phyloP scores from a whole-genome alignment of 2,797 vertebrate species.

The Gymnothorax reevesii region DNA sequence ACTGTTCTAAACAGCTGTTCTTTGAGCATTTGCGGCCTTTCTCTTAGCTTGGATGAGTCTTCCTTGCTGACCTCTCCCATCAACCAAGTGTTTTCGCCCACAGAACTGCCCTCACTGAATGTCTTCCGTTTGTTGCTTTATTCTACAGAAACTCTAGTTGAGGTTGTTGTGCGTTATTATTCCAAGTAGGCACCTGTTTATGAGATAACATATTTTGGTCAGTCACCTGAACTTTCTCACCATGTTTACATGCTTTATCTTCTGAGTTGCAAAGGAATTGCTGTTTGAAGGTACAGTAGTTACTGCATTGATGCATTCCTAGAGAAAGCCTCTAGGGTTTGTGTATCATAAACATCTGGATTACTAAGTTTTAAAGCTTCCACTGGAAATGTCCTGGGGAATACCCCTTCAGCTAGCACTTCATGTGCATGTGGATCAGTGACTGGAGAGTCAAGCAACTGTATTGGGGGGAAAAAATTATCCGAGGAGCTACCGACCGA shows the following conservation, averaged over 20 bases:
- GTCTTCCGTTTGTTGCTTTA: background rate
- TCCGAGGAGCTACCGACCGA: constrained; percentile 30
- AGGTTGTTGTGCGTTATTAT: background rate
- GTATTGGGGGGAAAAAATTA: background rate
- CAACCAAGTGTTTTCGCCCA: background rate
- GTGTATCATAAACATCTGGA: too few species aligned
- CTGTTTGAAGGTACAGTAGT: background rate
- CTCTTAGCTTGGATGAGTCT: background rate
- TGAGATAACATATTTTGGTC: background rate
- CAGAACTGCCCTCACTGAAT: background rate
- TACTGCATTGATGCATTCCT: too few species aligned
- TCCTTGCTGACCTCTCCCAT: background rate
- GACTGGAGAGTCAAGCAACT: background rate
- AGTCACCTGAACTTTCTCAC: background rate
- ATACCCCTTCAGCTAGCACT: background rate
- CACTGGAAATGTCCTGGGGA: background rate
- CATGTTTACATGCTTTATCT: background rate
- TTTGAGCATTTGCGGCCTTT: background rate
- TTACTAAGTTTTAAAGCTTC: background rate
- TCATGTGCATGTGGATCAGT: background rate
- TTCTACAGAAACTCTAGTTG: too few species aligned
- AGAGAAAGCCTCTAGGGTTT: too few species aligned
- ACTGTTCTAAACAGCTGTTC: background rate
- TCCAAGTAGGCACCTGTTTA: background rate
- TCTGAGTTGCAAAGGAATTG: background rate